phyloP scores from a whole-genome alignment of 2,113 vertebrate species.

The Antigone vipio region DNA sequence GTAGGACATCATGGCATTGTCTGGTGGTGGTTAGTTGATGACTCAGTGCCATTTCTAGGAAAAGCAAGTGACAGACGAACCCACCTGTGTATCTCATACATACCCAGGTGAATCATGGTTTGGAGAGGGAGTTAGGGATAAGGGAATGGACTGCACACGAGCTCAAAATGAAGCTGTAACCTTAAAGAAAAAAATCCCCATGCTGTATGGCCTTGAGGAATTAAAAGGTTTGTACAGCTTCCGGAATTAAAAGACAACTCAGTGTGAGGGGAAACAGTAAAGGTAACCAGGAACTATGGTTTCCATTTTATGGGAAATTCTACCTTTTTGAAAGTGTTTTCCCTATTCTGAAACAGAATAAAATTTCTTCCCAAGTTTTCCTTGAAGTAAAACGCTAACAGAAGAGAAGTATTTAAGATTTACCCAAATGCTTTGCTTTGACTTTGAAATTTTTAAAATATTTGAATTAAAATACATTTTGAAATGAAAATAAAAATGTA shows the following conservation, averaged over 20 bases:
- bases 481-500: not conserved
- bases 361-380: not conserved
- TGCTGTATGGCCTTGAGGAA: not conserved
- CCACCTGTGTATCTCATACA: not conserved
- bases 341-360: not conserved
- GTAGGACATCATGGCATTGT: slow-evolving; percentile 20
- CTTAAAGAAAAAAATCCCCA: not conserved
- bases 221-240: not conserved
- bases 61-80: not conserved
- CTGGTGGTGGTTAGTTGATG: not conserved
- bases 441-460: not conserved
- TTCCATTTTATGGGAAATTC: not conserved
- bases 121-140: not conserved
- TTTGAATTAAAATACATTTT: not conserved
- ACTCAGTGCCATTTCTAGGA: not conserved
- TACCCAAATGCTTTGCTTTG: not conserved
- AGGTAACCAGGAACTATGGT: not conserved
- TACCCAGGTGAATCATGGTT: not conserved
- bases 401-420: not conserved
- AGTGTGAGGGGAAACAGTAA: not conserved
- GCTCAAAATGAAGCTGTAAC: not conserved
- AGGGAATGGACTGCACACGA: not conserved
- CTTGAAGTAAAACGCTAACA: not conserved
- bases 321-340: not conserved
- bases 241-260: not conserved